phyloP scores from a whole-genome alignment of 2,113 vertebrate species.

The Albula glossodonta region DNA sequence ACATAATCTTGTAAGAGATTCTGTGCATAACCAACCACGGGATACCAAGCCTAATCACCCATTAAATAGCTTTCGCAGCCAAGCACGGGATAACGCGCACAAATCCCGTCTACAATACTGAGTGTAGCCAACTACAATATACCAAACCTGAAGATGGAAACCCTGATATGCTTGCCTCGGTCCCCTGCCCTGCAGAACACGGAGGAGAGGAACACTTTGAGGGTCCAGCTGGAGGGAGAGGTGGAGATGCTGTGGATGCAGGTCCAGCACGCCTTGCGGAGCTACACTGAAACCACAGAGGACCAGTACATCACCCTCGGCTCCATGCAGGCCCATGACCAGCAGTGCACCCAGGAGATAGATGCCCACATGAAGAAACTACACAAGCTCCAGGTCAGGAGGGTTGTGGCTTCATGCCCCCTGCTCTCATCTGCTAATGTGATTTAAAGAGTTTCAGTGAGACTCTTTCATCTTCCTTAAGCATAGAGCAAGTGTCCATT shows the following conservation, averaged over 20 bases:
- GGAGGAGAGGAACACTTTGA: conserved; percentile 74
- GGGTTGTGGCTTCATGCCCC: no score
- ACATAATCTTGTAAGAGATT: no score
- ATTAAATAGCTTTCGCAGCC: no score
- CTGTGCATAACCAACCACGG: no score
- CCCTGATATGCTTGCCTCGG: neutral
- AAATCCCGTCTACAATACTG: no score
- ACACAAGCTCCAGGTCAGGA: conserved; percentile 75
- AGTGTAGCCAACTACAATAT: no score
- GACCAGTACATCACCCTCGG: conserved; percentile 62
- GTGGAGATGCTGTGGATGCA: conserved; percentile 69
- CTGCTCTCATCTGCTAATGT: no score
- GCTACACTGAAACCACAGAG: conserved; percentile 67
- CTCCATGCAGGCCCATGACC: conserved; percentile 66
- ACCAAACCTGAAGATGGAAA: neutral
- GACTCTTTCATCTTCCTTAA: no score
- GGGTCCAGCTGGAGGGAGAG: conserved; percentile 59
- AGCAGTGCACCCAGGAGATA: conserved; percentile 72
- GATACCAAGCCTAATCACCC: no score
- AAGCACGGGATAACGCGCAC: no score
- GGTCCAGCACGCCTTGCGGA: conserved; percentile 61
- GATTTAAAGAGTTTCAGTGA: neutral
- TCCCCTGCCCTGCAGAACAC: conserved; percentile 57
- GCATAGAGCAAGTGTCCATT: no score
- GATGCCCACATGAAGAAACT: conserved; percentile 69